Percentiles rank a stretch among this genome's conserved stretches.
These are phyloP conservation scores for Polydrusus tereticollis DNA, from an alignment of 2,888 invertebrate species.

Conservation along the genomic window DNA sequence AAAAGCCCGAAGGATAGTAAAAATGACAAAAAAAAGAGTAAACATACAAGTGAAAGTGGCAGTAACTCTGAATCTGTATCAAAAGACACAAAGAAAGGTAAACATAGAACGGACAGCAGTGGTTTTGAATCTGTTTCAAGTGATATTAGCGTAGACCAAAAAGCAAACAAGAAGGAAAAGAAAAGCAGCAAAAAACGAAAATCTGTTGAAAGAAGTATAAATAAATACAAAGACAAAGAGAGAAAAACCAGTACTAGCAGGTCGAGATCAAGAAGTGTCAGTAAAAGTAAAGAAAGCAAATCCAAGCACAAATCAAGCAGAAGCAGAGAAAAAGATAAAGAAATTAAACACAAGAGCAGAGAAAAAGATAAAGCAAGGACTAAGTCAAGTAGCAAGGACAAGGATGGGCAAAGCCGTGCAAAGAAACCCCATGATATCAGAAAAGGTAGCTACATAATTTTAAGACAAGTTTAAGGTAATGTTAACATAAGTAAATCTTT, in stretches of 20 bases:
- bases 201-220: constrained; percentile 28
- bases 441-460: neutral
- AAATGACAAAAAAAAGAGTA: constrained; percentile 28
- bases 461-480: neutral
- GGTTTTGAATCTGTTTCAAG: constrained; percentile 11
- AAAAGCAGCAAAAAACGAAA: constrained; percentile 31
- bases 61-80: constrained; percentile 21
- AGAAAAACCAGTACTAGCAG: constrained; percentile 28
- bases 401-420: constrained; percentile 9
- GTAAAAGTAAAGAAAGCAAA: constrained; percentile 18
- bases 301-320: constrained; percentile 26
- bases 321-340: constrained; percentile 17
- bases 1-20: constrained; percentile 18
- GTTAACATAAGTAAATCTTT: no score
- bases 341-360: constrained; percentile 9
- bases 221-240: constrained; percentile 41
- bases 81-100: constrained; percentile 33
- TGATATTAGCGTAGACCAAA: constrained; percentile 35
- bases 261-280: constrained; percentile 35
- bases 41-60: neutral
- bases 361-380: neutral
- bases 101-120: constrained; percentile 7
- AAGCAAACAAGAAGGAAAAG: constrained; percentile 36
- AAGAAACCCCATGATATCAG: constrained; percentile 17
- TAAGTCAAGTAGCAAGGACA: constrained; percentile 15